Evolutionary conservation across 2,888 invertebrate genomes (phyloP).

Genomic region (Cephus sareptanus): DNA sequence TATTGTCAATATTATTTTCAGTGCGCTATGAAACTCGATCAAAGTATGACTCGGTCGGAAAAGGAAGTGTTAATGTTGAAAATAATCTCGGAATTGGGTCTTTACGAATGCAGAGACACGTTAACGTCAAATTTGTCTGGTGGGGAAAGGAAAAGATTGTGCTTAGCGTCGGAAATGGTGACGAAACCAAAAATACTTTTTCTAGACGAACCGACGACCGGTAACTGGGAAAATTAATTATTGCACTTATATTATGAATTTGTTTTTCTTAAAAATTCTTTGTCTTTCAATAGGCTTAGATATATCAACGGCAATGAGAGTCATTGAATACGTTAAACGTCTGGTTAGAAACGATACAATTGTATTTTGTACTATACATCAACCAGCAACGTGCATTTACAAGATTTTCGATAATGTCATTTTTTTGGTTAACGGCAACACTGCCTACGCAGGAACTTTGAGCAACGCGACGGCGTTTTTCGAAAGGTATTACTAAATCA

Average conservation of each 20-base stretch:
- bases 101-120: constrained; percentile 56
- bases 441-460: constrained; percentile 60
- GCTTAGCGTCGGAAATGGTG: constrained; percentile 67
- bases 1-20: constrained; percentile 12
- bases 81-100: constrained; percentile 36
- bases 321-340: constrained; percentile 64
- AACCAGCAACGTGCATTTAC: constrained; percentile 69
- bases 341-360: constrained; percentile 65
- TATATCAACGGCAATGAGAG: constrained; percentile 70
- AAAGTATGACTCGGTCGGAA: constrained; percentile 7
- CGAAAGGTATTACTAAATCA: constrained; percentile 30
- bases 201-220: constrained; percentile 48
- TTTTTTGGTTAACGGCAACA: constrained; percentile 68
- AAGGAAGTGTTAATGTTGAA: constrained; percentile 23
- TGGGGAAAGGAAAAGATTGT: constrained; percentile 71
- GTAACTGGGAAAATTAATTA: constrained; percentile 22
- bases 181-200: constrained; percentile 41
- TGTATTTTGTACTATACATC: constrained; percentile 71
- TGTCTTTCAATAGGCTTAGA: constrained; percentile 68
- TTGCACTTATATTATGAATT: constrained; percentile 49
- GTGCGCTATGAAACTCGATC: constrained; percentile 41
- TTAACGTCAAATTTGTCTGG: constrained; percentile 70
- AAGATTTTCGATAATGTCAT: constrained; percentile 66
- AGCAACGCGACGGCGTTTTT: constrained; percentile 39
- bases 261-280: constrained; percentile 71